phyloP scores from a whole-genome alignment of 2,113 vertebrate species.

The Crotalus tigris region DNA sequence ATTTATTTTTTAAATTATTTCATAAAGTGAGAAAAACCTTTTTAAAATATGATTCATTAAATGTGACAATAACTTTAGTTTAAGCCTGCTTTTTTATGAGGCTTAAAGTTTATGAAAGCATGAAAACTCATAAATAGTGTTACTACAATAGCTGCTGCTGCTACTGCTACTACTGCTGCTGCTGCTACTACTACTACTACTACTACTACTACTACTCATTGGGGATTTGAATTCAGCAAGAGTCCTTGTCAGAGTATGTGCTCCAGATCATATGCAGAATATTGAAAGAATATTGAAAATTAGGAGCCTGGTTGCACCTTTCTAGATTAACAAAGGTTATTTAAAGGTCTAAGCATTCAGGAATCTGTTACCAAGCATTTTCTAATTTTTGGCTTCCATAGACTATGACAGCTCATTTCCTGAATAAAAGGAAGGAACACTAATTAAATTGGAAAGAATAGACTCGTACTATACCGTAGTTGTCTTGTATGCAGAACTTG shows the following conservation, averaged over 20 bases:
- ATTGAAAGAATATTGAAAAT: neutral
- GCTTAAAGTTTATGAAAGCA: slow-evolving; percentile 2
- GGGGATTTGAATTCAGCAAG: neutral
- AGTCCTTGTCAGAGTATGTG: neutral
- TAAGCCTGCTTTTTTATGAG: neutral
- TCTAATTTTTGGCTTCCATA: neutral
- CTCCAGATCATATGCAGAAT: neutral
- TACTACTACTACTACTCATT: neutral
- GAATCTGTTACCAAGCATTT: neutral
- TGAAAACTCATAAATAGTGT: neutral
- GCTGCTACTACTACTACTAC: no score
- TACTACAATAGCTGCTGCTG: neutral
- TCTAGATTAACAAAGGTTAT: neutral
- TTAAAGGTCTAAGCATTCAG: neutral
- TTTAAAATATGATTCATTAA: neutral
- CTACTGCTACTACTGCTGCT: neutral
- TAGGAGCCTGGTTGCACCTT: neutral
- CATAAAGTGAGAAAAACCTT: neutral
- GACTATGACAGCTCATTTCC: neutral
- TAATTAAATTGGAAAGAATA: neutral
- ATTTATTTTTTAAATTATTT: neutral
- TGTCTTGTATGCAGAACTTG: neutral
- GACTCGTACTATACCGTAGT: neutral
- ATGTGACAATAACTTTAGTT: neutral
- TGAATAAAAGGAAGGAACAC: neutral